Conservation (phyloP, 2,113 vertebrate genomes). For the Neodon shergylaensis region DNA sequence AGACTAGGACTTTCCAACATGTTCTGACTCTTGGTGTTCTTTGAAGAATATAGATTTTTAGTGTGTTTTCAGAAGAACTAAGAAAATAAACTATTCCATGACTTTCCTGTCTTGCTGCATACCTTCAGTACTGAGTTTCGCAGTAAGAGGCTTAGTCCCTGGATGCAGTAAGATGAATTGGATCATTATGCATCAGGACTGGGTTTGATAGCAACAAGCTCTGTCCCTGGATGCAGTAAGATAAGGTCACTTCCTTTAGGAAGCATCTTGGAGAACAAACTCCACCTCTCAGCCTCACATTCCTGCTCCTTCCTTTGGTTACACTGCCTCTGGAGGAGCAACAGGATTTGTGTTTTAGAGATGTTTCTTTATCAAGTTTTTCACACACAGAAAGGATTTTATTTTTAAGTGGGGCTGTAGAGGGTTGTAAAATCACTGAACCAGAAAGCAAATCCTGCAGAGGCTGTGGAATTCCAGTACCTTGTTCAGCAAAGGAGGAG, state of each 20-base stretch:
- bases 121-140: background rate
- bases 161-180: too few species aligned
- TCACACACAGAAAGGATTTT: conserved; percentile 6
- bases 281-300: background rate
- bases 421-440: conserved; percentile 64
- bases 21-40: background rate
- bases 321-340: background rate
- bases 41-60: background rate
- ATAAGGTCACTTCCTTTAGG: background rate
- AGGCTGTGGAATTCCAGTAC: conserved; percentile 4
- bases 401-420: background rate
- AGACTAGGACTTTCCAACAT: background rate
- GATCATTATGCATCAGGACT: background rate
- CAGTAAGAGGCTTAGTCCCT: too few species aligned
- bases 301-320: background rate
- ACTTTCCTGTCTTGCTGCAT: background rate
- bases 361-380: conserved; percentile 32
- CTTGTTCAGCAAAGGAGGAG: conserved; percentile 43
- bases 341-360: background rate
- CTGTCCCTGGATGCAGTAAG: background rate
- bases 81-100: background rate
- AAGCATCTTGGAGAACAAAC: background rate
- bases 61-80: background rate
- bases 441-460: conserved; percentile 35
- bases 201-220: background rate